Conservation (phyloP, 2,888 invertebrate genomes). For the Epistrophe grossulariae region DNA sequence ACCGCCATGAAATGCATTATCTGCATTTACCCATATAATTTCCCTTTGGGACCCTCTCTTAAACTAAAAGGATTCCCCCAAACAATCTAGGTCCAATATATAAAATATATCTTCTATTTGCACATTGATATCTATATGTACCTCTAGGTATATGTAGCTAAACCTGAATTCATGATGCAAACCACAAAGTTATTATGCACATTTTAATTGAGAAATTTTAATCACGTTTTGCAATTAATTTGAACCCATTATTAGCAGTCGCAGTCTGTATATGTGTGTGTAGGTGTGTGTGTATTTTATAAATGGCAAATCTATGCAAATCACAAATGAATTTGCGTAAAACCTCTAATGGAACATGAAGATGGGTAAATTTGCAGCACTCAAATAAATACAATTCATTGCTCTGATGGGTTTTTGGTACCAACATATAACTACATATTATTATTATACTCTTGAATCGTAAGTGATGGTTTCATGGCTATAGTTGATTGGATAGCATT, state of each 20-base stretch:
- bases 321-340: conserved; percentile 64
- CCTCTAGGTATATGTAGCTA: neutral
- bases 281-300: too few species aligned
- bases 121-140: neutral
- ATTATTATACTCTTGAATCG: neutral
- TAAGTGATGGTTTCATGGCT: neutral
- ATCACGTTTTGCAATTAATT: conserved; percentile 73
- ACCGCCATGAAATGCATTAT: conserved; percentile 12
- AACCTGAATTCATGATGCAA: conserved; percentile 5
- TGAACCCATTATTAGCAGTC: conserved; percentile 62
- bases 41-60: neutral
- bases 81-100: neutral
- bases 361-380: conserved; percentile 34
- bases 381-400: conserved; percentile 22
- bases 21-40: conserved; percentile 7
- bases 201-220: conserved; percentile 71
- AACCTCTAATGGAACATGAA: conserved; percentile 43
- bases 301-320: conserved; percentile 71
- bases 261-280: conserved; percentile 7
- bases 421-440: too few species aligned
- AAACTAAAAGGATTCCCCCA: neutral
- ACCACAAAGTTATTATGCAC: conserved; percentile 62
- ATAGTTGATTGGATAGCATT: conserved; percentile 27
- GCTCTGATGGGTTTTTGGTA: neutral
- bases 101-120: neutral